Percentiles rank a stretch among this genome's conserved stretches.
phyloP scores from a whole-genome alignment of 2,888 invertebrate species.

The Pocota personata region DNA sequence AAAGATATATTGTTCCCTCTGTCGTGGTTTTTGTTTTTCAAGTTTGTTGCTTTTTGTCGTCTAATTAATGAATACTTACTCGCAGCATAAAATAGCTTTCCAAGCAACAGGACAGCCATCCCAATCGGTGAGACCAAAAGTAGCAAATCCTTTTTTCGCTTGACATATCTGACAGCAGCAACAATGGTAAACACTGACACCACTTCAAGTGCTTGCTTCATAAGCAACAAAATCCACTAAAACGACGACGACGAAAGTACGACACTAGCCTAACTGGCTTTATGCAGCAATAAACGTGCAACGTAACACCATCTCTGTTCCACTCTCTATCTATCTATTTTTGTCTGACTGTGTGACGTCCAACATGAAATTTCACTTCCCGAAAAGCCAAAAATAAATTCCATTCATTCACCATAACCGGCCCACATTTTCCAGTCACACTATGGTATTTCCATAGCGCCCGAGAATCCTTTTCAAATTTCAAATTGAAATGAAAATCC shows the following conservation, averaged over 20 bases:
- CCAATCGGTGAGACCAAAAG: not conserved
- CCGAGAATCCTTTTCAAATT: constrained; percentile 4
- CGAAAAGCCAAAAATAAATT: constrained; percentile 55
- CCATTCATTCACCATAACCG: constrained; percentile 16
- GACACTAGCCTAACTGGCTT: constrained; percentile 63
- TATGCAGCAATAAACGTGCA: constrained; percentile 66
- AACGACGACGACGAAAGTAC: not conserved
- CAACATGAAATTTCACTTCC: constrained; percentile 64
- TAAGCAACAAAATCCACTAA: not conserved
- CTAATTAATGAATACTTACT: too few relatives aligned
- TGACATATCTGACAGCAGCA: constrained; percentile 31
- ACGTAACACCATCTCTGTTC: constrained; percentile 41
- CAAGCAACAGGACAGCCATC: not conserved
- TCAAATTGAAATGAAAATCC: constrained; percentile 19
- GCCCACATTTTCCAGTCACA: constrained; percentile 24
- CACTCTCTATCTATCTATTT: not conserved
- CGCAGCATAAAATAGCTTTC: too few relatives aligned
- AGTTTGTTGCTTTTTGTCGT: too few relatives aligned
- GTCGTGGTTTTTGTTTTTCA: too few relatives aligned
- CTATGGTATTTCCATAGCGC: not conserved
- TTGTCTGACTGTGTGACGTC: constrained; percentile 30
- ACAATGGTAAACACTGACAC: constrained; percentile 27
- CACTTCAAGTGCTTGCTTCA: constrained; percentile 15
- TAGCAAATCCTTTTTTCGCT: constrained; percentile 16
- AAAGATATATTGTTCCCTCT: too few relatives aligned